Evolutionary conservation across 2,113 vertebrate species (phyloP), one percentile per base, ranked within the genome.

Genomic region (Oncorhynchus nerka): DNA sequence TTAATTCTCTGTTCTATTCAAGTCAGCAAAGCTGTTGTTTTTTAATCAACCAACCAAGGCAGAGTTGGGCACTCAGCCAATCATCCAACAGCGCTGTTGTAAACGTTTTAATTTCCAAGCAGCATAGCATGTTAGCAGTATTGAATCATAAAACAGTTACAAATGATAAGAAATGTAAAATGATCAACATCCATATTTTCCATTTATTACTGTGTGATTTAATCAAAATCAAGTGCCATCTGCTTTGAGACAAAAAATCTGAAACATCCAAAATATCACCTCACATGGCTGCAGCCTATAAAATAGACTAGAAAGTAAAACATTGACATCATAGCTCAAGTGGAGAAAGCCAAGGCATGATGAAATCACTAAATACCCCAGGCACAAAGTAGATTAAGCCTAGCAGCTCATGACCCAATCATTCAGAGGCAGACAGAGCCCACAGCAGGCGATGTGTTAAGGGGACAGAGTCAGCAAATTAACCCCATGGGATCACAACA

Each of bases 311-410:
- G 59, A 68, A 19, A 68, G 32, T 68, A 39, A 68, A 68, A 68
- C 3, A 20, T 34, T 68, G 19, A 39, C 20, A 70, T 34, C 67
- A 20, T 32, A 39, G 13, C 30, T 68, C 66, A 68, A 68, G 30
- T 34, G 24, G 30, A 8, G 19, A 67, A 30, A 67, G 65, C 65
- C 28, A 48, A 24, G 9, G 4, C 20, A 70, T 67, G 65, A 15
- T 67, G 67, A 68, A 68, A 68, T 68, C 67, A 20, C 67, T 68
- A 68, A 68, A 68, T 34, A 68, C 67, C 67, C 67, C 16, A 16
- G 51, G 57, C 49, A 19, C 78, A 82, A 90, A 91, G 24, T 91
- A 87, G 87, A 93, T 92, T 92, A 93, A 90, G 89, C 75, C 87
- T 62, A 24, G 67, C 16, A 90, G 87, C 89, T 87, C 89, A 85